Conservation (phyloP, 2,113 vertebrate genomes). For the Vulpes ferrilata region DNA sequence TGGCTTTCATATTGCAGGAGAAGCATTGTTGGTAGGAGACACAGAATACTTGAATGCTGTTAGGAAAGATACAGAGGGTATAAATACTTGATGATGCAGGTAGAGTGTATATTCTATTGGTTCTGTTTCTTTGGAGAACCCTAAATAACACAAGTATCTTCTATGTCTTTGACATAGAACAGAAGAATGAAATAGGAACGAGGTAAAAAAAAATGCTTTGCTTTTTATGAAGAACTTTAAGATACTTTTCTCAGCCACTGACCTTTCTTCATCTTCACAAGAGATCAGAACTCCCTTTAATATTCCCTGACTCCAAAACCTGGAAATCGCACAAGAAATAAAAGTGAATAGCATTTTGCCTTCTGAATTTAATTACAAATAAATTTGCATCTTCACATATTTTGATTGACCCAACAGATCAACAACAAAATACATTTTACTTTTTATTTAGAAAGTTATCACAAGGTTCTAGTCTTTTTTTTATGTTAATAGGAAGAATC, state of each 20-base stretch:
- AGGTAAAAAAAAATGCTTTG: not conserved
- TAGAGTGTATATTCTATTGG: not conserved
- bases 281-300: not conserved
- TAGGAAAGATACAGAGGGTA: not conserved
- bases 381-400: not conserved
- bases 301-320: not conserved
- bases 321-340: not conserved
- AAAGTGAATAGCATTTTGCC: not conserved
- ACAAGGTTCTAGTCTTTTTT: not conserved
- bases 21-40: not conserved
- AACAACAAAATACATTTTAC: not conserved
- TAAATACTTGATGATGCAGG: not conserved
- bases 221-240: not conserved
- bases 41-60: not conserved
- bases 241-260: not conserved
- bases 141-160: not conserved
- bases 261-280: not conserved
- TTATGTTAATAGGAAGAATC: not conserved
- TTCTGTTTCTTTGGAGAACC: not conserved
- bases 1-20: not conserved
- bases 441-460: slow-evolving; percentile 23
- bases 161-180: not conserved
- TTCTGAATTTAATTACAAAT: not conserved
- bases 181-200: not conserved
- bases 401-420: not conserved